phyloP scores from a whole-genome alignment of 2,113 vertebrate species.

The Lutjanus erythropterus region DNA sequence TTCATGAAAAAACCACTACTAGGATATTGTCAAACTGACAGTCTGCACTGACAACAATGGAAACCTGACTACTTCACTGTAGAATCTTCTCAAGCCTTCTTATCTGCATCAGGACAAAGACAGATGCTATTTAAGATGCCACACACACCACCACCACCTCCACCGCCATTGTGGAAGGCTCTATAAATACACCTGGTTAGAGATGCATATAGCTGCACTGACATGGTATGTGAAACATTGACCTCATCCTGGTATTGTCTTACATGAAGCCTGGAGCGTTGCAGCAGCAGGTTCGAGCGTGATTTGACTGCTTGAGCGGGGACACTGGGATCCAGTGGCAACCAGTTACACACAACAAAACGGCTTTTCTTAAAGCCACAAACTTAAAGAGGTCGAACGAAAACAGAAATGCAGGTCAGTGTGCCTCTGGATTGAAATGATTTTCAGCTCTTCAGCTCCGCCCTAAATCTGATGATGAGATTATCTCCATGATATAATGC shows the following conservation, averaged over 20 bases:
- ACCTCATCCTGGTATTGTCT: conserved; percentile 69
- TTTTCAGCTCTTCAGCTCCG: background rate
- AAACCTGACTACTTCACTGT: conserved; percentile 34
- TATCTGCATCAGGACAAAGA: conserved; percentile 41
- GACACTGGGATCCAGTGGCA: conserved; percentile 4
- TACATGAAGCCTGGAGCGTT: conserved; percentile 51
- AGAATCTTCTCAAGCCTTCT: conserved; percentile 25
- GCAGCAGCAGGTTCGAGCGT: conserved; percentile 33
- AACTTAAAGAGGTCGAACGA: background rate
- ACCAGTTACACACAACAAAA: background rate
- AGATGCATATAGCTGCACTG: conserved; percentile 51
- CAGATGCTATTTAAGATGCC: conserved; percentile 46
- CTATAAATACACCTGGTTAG: conserved; percentile 75
- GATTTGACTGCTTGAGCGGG: conserved; percentile 7
- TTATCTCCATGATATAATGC: conserved; percentile 39
- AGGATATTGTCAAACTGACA: background rate
- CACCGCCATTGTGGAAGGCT: conserved; percentile 34
- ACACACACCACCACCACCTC: background rate
- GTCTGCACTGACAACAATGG: conserved; percentile 19
- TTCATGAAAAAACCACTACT: background rate
- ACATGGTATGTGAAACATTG: conserved; percentile 41
- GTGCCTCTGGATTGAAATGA: conserved; percentile 1
- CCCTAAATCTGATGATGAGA: conserved; percentile 38
- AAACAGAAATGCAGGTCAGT: conserved; percentile 12
- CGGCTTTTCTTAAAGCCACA: background rate